Evolutionary conservation across 37 sponge, comb jelly and placozoan genomes (phyloP), one percentile per base, ranked within the genome.

Genomic region (Petrosia ficiformis): DNA sequence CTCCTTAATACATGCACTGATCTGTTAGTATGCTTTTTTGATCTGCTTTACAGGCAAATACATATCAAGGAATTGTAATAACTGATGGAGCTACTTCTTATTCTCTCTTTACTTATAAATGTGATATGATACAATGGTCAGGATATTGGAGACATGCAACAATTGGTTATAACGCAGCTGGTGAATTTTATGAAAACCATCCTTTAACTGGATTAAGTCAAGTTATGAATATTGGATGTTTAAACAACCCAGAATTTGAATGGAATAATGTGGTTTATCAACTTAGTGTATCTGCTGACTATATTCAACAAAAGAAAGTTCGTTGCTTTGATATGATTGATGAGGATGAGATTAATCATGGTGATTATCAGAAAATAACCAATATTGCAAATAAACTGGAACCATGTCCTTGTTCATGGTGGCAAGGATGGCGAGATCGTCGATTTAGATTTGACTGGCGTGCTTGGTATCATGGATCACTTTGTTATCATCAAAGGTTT

Each of bases 61-160:
- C 88, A 31, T 92, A 71, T 39, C 93, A 92, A 70, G 84, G 82
- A 38, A 64, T 83, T 31, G 69, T 92, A n/a, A 68, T 87, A 21
- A 87, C 93, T 28, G 85, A 92, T 59, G 77, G 75, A 0, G 36
- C 19, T 28, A 71, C 78, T 40, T 64, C 84, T 2, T 92, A 64
- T 57, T 63, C 81, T 14, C 65, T 92, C 48, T 92, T 77, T 77
- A 81, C 78, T 24, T 92, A 92, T 71, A 84, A 84, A 70, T 80
- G 89, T 48, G 64, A 80, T 14, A 21, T 54, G 59, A 37, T 92
- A 75, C 48, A 80, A n/a, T 92, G 93, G 93, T 59, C 82, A 39
- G n/a, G 71, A 2, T 5, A 16, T 3, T 72, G 73, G 73, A 39
- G 48, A 28, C 48, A 35, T 24, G 52, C 81, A 6, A 43, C 63